Percentiles rank a stretch among this genome's conserved stretches.
Conservation (phyloP, 2,888 invertebrate genomes). For the Ephialtes manifestator region DNA sequence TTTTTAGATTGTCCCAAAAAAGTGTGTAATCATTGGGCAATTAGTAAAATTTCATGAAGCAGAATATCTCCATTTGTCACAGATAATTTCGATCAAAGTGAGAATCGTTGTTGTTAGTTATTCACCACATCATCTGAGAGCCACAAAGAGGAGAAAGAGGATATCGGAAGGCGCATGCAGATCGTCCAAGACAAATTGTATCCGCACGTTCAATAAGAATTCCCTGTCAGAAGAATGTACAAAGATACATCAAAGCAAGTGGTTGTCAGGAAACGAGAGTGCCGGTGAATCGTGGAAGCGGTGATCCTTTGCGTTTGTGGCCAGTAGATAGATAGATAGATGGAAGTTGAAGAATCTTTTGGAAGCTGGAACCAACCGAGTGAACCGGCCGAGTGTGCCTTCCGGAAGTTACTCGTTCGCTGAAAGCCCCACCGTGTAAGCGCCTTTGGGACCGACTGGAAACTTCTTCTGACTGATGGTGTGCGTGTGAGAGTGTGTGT, state of each 20-base stretch:
- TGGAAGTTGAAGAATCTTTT: conserved; percentile 45
- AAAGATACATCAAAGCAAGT: neutral
- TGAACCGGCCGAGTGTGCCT: conserved; percentile 43
- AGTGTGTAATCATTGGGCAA: neutral
- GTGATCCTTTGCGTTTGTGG: conserved; percentile 26
- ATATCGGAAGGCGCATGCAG: conserved; percentile 14
- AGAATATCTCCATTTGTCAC: neutral
- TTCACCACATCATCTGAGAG: neutral
- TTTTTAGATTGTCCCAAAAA: neutral
- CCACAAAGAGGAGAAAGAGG: neutral
- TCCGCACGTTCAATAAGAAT: neutral
- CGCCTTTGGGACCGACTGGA: conserved; percentile 23
- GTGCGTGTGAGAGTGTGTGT: conserved; percentile 4
- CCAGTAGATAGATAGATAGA: conserved; percentile 36
- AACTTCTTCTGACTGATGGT: conserved; percentile 10
- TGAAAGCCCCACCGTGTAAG: conserved; percentile 47
- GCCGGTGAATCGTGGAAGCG: conserved; percentile 2
- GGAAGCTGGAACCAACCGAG: conserved; percentile 19
- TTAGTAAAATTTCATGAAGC: neutral
- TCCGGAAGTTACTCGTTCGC: conserved; percentile 54
- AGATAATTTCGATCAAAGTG: neutral
- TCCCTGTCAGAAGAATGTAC: neutral
- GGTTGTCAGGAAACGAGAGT: conserved; percentile 19
- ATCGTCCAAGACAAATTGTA: conserved; percentile 29
- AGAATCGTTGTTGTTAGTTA: neutral